These are phyloP conservation scores for Psilopogon haemacephalus DNA, from an alignment of 2,113 vertebrate genomes.

Conservation along the genomic window DNA sequence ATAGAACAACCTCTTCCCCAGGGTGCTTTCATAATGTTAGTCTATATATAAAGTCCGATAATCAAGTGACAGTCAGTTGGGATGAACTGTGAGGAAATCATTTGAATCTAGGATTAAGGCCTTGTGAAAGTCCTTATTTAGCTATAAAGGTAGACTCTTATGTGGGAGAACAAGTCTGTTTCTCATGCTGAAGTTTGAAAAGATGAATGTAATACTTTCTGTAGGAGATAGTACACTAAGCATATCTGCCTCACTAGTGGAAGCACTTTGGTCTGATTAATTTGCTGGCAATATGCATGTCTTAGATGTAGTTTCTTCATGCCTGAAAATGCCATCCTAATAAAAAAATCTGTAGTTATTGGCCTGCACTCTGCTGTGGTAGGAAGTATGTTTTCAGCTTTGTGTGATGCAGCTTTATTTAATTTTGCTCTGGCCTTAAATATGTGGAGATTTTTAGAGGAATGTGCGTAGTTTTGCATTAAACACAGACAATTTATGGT, in stretches of 20 bases:
- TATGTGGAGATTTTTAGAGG: background rate
- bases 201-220: background rate
- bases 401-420: background rate
- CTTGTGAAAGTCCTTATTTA: background rate
- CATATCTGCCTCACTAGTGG: background rate
- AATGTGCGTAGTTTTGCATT: background rate
- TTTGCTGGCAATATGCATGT: background rate
- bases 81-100: background rate
- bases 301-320: background rate
- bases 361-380: background rate
- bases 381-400: background rate
- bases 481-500: background rate
- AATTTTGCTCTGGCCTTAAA: background rate
- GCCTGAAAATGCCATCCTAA: background rate
- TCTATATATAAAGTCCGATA: background rate
- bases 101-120: background rate
- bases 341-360: background rate
- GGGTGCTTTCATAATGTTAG: background rate
- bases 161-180: background rate
- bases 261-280: background rate
- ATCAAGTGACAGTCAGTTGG: background rate
- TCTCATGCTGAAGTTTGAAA: background rate
- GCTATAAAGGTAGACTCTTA: background rate
- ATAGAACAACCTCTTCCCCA: background rate
- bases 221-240: background rate